Evolutionary conservation across 2,888 invertebrate genomes (phyloP), one percentile per base, ranked within the genome.

Genomic region (Dexiosoma caninum): DNA sequence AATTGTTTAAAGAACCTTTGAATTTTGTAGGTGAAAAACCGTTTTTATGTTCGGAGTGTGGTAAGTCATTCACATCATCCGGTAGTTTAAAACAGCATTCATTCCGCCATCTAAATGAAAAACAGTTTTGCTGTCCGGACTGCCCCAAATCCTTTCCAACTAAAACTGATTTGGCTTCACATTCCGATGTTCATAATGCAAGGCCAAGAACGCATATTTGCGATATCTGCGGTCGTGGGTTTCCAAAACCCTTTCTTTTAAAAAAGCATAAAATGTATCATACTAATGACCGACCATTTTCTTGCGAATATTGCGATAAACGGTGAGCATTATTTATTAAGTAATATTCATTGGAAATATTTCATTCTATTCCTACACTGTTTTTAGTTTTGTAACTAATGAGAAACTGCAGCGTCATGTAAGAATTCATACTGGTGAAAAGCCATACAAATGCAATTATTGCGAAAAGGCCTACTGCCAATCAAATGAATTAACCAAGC

Each of bases 181-280:
- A 92, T 81, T 86, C 86, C 14, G 86, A 87, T 2, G 91, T 91
- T 0, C 92, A 92, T 83, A 89, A 64, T 32, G 77, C 90, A 0
- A 91, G 92, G 10, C 91, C 91, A 4, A 86, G 93, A 81, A 93
- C 94, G 0, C 92, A 92, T 87, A 92, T 92, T 80, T 94, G 94
- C 82, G 92, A 92, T 51, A 91, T 92, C 60, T 94, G 94, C 83
- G 92, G 92, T 12, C 92, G 93, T 80, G 84, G 91, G 14, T 92
- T 92, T 84, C 92, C 92, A 0, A 92, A 92, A 82, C 89, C 90
- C 1, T 91, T 90, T 84, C 92, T 92, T 2, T 86, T 94, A 37
- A 93, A 92, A 85, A 92, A 94, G 60, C 94, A 94, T 85, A 91
- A 92, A 85, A 88, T 93, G 49, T 94, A 93, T 44, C 94, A 94